Percentiles rank a stretch among this genome's conserved stretches.
Evolutionary conservation across 2,113 vertebrate genomes (phyloP).

Genomic region (Cacatua alba): DNA sequence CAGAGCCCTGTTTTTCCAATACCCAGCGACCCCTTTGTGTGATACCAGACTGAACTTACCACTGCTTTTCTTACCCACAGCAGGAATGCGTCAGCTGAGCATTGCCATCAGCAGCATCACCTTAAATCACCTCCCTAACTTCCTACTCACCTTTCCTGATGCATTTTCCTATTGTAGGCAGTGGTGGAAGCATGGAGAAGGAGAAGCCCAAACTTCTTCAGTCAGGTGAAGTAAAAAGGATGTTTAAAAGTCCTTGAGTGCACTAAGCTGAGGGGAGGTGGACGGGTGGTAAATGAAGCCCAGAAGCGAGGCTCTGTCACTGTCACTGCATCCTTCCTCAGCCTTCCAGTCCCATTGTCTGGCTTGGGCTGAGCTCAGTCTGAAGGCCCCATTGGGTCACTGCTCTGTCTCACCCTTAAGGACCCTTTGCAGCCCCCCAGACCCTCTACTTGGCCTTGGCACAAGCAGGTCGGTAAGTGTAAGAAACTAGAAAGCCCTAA

Average conservation of each 20-base stretch:
- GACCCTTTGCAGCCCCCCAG: neutral
- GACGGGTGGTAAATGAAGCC: neutral
- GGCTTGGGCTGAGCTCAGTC: neutral
- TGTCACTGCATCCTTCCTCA: neutral
- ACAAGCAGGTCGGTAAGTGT: neutral
- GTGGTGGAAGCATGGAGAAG: fast-evolving
- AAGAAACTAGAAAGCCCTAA: neutral
- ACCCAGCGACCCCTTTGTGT: neutral
- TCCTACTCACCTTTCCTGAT: neutral
- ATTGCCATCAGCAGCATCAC: neutral
- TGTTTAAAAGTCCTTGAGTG: neutral
- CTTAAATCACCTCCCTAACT: neutral
- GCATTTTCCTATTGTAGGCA: neutral
- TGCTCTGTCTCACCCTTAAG: neutral
- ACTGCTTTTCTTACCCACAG: neutral
- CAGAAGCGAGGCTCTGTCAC: neutral
- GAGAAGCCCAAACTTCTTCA: neutral
- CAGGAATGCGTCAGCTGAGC: fast-evolving
- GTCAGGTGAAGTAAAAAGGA: neutral
- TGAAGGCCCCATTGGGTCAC: fast-evolving
- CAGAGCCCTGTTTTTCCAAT: neutral
- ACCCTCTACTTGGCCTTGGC: too few relatives aligned
- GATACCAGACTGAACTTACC: neutral
- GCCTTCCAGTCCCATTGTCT: neutral
- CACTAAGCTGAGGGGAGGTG: neutral